A percentile compares a stretch with the other conserved stretches of the same genome.
phyloP scores from a whole-genome alignment of 2,797 vertebrate genomes.

The Potorous gilbertii region DNA sequence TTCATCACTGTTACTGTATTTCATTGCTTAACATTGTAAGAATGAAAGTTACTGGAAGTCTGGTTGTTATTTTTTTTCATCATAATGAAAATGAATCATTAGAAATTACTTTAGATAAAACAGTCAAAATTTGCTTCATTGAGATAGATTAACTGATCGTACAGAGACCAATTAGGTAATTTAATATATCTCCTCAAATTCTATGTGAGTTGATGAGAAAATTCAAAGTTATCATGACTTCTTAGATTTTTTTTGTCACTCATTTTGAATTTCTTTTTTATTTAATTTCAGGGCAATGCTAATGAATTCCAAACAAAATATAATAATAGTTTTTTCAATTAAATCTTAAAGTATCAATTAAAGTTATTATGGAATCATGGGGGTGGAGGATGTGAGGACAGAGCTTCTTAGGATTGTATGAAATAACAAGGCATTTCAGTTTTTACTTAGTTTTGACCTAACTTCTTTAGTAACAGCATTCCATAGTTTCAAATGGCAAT shows the following conservation, averaged over 20 bases:
- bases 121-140: not conserved
- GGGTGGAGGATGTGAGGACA: not conserved
- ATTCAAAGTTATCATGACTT: not conserved
- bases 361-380: not conserved
- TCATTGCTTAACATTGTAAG: not conserved
- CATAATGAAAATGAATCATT: not conserved
- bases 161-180: not conserved
- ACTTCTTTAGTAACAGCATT: conserved; percentile 19
- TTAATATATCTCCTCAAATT: not conserved
- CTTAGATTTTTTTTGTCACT: not conserved
- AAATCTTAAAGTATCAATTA: conserved; percentile 13
- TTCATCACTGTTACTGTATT: not conserved
- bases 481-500: conserved; percentile 19
- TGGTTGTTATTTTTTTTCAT: conserved; percentile 3
- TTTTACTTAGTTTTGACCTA: conserved; percentile 56
- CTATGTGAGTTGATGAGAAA: not conserved
- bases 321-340: conserved; percentile 6
- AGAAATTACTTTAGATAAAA: conserved; percentile 26
- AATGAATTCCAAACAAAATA: conserved; percentile 1
- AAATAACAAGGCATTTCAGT: conserved; percentile 15
- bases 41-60: not conserved
- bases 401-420: conserved; percentile 23
- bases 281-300: conserved; percentile 21
- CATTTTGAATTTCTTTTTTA: conserved; percentile 7
- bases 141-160: not conserved